Evolutionary conservation across 2,797 vertebrate species (phyloP), one percentile per base, ranked within the genome.

Genomic region (Molossus molossus): DNA sequence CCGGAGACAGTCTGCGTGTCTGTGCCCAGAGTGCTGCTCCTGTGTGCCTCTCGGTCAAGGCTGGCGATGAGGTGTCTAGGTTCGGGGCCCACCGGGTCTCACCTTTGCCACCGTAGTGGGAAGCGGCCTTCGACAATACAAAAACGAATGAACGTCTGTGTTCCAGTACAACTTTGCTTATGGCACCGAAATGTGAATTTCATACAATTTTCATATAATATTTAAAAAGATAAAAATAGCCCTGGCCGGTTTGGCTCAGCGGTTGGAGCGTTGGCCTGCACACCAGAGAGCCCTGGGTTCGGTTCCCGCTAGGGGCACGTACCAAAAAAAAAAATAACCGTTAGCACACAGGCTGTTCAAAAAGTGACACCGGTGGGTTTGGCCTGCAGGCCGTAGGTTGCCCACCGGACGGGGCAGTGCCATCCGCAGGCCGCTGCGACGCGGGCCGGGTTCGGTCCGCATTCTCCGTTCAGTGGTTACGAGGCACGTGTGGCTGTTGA

Each of bases 361-460:
- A 73, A 87, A 11, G 48, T 5, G 1, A 13, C 40, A 2, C 23
- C 1, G 57, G 55, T 20, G 25, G 55, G 2, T 79, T 20, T 40
- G 50, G 53, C 17, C 21, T 8, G 9, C 13, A 15, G 67, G 9
- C 64, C 14, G 0, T 2, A 6, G 85, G 48, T 11, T 4, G 70
- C 14, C 45, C 10, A 18, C 86, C 10, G 1, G 10, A 23, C 40
- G 1, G 29, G 48, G 27, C 55, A 17, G 55, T 6, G 2, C 60
- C 33, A 3, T 11, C n/a, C 12, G 0, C 3, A 33, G 40, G 18
- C 0, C 15, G 9, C 33, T 0, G n/a, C 17, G 55, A 1, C 2
- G 9, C 9, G 5, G 10, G 50, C 40, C 45, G 6, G 0, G 3
- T 29, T 18, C 3, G 45, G 4, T 33, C 58, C 29, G 4, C 12